Evolutionary conservation across 1,140 invertebrate genomes (phyloP).

Genomic region (Zaprionus ornatus): DNA sequence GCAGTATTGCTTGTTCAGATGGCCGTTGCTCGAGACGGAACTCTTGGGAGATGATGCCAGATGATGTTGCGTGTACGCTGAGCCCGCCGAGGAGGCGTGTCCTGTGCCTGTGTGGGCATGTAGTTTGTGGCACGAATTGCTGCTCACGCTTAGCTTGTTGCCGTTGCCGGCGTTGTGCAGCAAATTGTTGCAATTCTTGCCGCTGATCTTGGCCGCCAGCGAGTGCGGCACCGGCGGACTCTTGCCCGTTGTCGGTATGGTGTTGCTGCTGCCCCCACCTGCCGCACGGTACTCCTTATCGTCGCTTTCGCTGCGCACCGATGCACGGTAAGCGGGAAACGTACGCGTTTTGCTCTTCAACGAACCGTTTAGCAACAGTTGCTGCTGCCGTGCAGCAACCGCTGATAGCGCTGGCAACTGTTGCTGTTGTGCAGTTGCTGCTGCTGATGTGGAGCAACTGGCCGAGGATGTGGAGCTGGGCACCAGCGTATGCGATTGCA

Average conservation of each 20-base stretch:
- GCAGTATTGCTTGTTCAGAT: slow-evolving; percentile 77
- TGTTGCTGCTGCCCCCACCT: slow-evolving; percentile 52
- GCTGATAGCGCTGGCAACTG: slow-evolving; percentile 61
- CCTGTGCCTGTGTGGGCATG: slow-evolving; percentile 54
- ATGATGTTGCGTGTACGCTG: slow-evolving; percentile 42
- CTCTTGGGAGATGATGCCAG: slow-evolving; percentile 76
- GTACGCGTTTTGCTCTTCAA: slow-evolving; percentile 72
- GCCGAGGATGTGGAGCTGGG: slow-evolving; percentile 41
- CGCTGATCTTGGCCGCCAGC: slow-evolving; percentile 80
- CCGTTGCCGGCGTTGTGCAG: slow-evolving; percentile 53
- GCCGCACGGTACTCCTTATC: slow-evolving; percentile 56
- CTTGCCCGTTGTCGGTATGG: slow-evolving; percentile 74
- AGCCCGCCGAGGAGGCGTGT: slow-evolving; percentile 2
- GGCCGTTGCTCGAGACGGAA: slow-evolving; percentile 81
- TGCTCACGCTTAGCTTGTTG: slow-evolving; percentile 74
- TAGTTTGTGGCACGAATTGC: slow-evolving; percentile 81
- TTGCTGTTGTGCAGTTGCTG: slow-evolving; percentile 15
- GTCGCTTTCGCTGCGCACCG: slow-evolving; percentile 71
- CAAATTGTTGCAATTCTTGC: slow-evolving; percentile 78
- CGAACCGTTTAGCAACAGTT: slow-evolving; percentile 72
- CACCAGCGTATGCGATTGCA: slow-evolving; percentile 58
- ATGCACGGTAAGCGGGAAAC: slow-evolving; percentile 68
- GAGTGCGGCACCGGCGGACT: slow-evolving; percentile 76
- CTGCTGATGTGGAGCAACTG: slow-evolving; percentile 21
- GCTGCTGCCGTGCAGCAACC: slow-evolving; percentile 69